phyloP scores from a whole-genome alignment of 92 coral and sea anemone genomes.

The Phenganax subtilis region DNA sequence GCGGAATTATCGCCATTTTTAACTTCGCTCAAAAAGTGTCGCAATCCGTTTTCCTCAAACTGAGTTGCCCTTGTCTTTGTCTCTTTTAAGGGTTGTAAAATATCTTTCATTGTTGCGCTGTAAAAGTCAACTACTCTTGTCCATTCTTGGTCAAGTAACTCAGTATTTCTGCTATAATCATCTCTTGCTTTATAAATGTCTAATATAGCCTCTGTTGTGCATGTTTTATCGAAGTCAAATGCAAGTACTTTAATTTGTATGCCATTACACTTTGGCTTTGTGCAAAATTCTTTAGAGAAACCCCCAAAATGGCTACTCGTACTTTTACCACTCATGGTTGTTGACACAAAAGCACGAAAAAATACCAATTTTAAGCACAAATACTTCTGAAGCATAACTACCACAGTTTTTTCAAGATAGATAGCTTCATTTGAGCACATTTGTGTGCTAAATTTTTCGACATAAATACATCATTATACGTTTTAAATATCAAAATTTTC shows the following conservation, averaged over 20 bases:
- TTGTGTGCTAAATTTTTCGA: not conserved
- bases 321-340: not conserved
- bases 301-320: too few relatives aligned
- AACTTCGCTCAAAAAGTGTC: conserved; percentile 58
- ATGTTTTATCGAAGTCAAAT: conserved; percentile 92
- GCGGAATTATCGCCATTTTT: conserved; percentile 50
- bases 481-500: not conserved
- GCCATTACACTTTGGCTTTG: conserved; percentile 48
- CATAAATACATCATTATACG: not conserved
- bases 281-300: not conserved
- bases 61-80: conserved; percentile 29
- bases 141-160: conserved; percentile 67
- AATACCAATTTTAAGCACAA: conserved; percentile 3
- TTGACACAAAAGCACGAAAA: not conserved
- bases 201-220: conserved; percentile 72
- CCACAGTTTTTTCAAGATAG: not conserved
- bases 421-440: not conserved
- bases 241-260: conserved; percentile 63
- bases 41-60: conserved; percentile 58
- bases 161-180: conserved; percentile 54
- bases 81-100: conserved; percentile 45
- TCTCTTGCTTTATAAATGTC: conserved; percentile 82
- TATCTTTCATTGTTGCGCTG: conserved; percentile 49
- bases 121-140: conserved; percentile 55
- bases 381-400: conserved; percentile 3